Evolutionary conservation across 1,140 invertebrate genomes (phyloP).

Genomic region (Babylonia areolata): DNA sequence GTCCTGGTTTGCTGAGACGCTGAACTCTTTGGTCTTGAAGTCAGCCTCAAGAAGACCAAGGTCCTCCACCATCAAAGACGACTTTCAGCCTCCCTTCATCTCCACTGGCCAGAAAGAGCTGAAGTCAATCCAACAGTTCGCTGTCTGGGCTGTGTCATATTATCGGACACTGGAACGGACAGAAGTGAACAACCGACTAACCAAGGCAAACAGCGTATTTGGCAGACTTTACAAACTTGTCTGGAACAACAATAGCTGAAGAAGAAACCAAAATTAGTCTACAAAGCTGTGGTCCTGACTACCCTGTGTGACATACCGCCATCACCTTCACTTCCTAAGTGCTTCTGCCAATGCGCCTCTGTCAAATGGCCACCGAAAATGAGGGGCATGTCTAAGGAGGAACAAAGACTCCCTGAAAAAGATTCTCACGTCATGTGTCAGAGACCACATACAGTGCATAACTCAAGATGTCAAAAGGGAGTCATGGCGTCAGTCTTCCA

Average conservation of each 20-base stretch:
- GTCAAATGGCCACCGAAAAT: background rate
- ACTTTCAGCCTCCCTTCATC: background rate
- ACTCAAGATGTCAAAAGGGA: background rate
- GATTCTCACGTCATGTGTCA: background rate
- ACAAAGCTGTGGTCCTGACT: slow-evolving; percentile 34
- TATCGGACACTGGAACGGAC: background rate
- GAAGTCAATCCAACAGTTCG: slow-evolving; percentile 13
- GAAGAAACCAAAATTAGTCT: slow-evolving; percentile 35
- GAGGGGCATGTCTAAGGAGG: background rate
- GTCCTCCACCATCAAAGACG: background rate
- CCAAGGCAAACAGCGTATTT: background rate
- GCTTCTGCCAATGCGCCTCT: slow-evolving; percentile 17
- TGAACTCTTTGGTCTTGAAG: slow-evolving; percentile 22
- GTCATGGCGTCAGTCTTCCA: background rate
- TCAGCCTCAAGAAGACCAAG: slow-evolving; percentile 5
- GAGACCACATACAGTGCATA: background rate
- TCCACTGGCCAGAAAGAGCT: slow-evolving; percentile 9
- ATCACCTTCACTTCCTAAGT: slow-evolving; percentile 15
- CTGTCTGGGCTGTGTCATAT: background rate
- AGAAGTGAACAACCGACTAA: background rate
- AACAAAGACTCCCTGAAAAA: background rate
- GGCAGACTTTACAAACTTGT: background rate
- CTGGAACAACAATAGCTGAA: slow-evolving; percentile 16
- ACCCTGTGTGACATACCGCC: slow-evolving; percentile 37
- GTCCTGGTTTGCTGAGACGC: slow-evolving; percentile 22